These are phyloP conservation scores for Buceros bicornis DNA, from an alignment of 2,797 vertebrate genomes.

Conservation along the genomic window DNA sequence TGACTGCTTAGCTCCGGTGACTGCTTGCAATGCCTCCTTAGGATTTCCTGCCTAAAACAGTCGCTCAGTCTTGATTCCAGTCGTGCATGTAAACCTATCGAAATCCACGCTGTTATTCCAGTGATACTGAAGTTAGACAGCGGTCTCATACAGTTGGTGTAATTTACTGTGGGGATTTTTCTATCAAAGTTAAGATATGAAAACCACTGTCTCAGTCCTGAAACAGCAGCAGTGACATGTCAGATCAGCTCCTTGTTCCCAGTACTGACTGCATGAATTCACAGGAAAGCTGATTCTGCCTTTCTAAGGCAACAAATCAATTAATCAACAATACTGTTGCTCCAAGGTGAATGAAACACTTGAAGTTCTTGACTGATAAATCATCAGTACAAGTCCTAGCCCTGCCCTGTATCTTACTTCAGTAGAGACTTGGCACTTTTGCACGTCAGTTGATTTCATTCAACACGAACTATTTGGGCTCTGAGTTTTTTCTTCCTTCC, in stretches of 20 bases:
- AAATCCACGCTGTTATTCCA: background rate
- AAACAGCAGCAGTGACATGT: background rate
- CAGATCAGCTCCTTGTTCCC: background rate
- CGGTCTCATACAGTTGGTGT: background rate
- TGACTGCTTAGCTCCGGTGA: background rate
- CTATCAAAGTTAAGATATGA: background rate
- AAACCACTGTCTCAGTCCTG: background rate
- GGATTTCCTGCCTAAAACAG: background rate
- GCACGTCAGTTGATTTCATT: background rate
- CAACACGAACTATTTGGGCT: background rate
- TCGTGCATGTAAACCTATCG: background rate
- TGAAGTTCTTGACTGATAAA: slow-evolving; percentile 1
- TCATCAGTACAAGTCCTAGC: slow-evolving; percentile 3
- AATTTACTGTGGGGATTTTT: background rate
- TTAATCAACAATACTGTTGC: slow-evolving; percentile 20
- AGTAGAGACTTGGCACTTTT: background rate
- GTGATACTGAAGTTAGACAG: background rate
- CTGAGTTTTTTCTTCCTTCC: background rate
- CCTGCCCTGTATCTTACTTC: background rate
- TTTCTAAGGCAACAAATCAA: slow-evolving; percentile 15
- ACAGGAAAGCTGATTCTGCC: slow-evolving; percentile 3
- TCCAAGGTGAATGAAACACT: slow-evolving; percentile 15
- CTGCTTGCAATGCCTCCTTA: background rate
- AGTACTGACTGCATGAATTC: slow-evolving; percentile 8
- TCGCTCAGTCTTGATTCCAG: background rate